Conservation (phyloP, 2,113 vertebrate species). For the Oriolus oriolus region DNA sequence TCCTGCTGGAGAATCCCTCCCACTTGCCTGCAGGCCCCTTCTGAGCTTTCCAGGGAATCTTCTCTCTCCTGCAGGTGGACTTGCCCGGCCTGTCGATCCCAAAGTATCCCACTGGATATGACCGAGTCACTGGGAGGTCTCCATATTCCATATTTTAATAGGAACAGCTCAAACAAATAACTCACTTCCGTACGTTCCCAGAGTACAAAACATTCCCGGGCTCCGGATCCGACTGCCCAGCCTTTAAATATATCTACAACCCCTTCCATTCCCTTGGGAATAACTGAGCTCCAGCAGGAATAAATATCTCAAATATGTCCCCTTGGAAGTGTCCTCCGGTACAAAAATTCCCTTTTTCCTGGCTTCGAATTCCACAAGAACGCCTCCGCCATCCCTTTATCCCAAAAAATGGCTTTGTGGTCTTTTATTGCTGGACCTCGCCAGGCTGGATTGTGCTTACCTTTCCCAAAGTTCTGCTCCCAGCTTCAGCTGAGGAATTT, state of each 20-base stretch:
- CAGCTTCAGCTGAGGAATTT: neutral
- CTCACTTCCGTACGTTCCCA: neutral
- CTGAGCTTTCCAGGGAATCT: neutral
- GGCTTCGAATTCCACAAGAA: neutral
- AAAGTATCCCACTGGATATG: neutral
- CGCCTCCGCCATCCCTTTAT: neutral
- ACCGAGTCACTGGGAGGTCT: neutral
- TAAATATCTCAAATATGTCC: constrained; percentile 45
- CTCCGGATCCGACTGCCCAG: neutral
- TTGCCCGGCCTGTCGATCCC: neutral
- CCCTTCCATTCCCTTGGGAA: neutral
- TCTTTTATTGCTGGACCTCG: neutral
- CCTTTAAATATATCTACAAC: constrained; percentile 33
- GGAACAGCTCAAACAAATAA: neutral
- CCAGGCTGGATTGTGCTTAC: neutral
- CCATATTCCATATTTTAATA: constrained; percentile 21
- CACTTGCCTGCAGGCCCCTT: neutral
- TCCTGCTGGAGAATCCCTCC: neutral
- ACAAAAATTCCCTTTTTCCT: constrained; percentile 15
- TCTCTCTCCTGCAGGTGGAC: neutral
- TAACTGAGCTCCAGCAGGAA: neutral
- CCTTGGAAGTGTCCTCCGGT: neutral
- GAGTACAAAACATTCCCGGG: neutral
- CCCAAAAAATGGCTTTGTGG: neutral
- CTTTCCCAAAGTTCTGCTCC: neutral